Percentiles rank a stretch among this genome's conserved stretches.
phyloP scores from a whole-genome alignment of 2,888 invertebrate species.

The Plagiodera versicolora region DNA sequence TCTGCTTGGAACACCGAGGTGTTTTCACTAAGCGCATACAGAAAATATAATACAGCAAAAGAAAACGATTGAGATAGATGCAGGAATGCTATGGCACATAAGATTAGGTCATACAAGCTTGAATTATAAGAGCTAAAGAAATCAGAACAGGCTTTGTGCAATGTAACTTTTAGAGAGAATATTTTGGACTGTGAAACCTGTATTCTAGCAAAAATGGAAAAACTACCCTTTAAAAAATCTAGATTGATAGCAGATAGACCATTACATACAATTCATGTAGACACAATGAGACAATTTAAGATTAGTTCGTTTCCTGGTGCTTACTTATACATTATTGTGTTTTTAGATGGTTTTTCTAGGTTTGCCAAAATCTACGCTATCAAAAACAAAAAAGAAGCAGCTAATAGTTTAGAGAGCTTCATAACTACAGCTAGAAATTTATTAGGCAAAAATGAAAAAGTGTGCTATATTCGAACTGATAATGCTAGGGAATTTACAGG shows the following conservation, averaged over 20 bases:
- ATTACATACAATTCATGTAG: conserved; percentile 32
- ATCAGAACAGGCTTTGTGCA: conserved; percentile 23
- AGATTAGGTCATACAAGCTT: conserved; percentile 35
- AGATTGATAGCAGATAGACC: conserved; percentile 25
- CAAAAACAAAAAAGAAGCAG: conserved; percentile 32
- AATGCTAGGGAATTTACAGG: conserved; percentile 30
- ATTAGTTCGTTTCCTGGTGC: conserved; percentile 28
- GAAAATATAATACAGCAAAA: too few species aligned
- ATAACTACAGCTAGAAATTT: conserved; percentile 33
- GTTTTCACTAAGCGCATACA: too few species aligned
- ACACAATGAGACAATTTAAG: conserved; percentile 31
- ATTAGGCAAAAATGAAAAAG: conserved; percentile 31
- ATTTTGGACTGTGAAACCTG: conserved; percentile 6
- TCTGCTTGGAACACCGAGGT: too few species aligned
- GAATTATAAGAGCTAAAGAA: conserved; percentile 32
- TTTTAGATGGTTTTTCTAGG: conserved; percentile 34
- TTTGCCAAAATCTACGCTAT: conserved; percentile 32
- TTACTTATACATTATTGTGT: conserved; percentile 29
- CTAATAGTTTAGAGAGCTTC: conserved; percentile 31
- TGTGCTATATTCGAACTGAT: conserved; percentile 35
- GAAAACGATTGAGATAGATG: too few species aligned
- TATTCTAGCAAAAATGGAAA: neutral
- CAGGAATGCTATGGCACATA: conserved; percentile 32
- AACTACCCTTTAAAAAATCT: neutral
- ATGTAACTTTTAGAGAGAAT: conserved; percentile 23